These are phyloP conservation scores for Ypsolopha sequella DNA, from an alignment of 2,888 invertebrate genomes.

Conservation along the genomic window DNA sequence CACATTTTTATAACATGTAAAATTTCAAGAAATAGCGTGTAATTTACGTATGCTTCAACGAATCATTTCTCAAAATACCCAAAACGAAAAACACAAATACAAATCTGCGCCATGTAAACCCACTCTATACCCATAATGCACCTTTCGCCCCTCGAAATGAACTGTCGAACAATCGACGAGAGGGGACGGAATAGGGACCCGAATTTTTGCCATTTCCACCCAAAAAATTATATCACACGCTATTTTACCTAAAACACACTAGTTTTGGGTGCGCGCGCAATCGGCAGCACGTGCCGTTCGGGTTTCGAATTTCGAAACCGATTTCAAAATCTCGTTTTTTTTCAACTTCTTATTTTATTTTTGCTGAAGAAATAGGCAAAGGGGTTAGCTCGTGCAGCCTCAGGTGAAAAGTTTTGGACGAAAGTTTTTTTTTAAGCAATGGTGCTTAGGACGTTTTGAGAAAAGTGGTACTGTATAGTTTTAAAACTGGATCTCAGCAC, in stretches of 20 bases:
- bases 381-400: too few relatives aligned
- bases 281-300: constrained; percentile 37
- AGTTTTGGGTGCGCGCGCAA: constrained; percentile 60
- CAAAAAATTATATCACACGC: constrained; percentile 49
- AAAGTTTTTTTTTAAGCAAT: too few relatives aligned
- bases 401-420: too few relatives aligned
- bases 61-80: too few relatives aligned
- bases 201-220: constrained; percentile 64
- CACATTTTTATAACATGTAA: too few relatives aligned
- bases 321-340: neutral
- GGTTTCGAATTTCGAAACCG: constrained; percentile 10
- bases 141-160: constrained; percentile 42
- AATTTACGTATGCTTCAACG: too few relatives aligned
- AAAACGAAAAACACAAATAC: too few relatives aligned
- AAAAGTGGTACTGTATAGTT: too few relatives aligned
- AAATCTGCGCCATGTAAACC: constrained; percentile 31
- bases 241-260: constrained; percentile 64
- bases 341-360: constrained; percentile 4
- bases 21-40: too few relatives aligned
- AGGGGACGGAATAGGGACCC: constrained; percentile 40
- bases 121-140: constrained; percentile 35
- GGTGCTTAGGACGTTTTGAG: too few relatives aligned
- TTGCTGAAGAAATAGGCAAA: constrained; percentile 1
- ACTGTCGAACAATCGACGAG: constrained; percentile 28
- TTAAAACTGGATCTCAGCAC: constrained; percentile 20